Base-by-base conservation (phyloP, 2,888 invertebrate genomes). In the Agrochola lychnidis region DNA sequence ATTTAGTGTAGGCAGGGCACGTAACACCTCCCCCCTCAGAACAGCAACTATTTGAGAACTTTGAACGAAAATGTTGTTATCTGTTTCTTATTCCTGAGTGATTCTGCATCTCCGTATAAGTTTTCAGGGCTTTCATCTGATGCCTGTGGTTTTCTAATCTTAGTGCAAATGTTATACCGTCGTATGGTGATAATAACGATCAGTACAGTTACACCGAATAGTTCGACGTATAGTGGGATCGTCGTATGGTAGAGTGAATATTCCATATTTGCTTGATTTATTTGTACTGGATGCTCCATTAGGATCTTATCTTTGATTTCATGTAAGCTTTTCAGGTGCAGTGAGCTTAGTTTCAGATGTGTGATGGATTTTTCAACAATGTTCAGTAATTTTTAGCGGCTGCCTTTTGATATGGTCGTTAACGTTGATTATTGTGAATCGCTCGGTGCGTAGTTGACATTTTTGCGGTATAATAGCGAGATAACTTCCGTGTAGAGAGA, bases 221-320 rank as follows among this genome's bases (percentile, higher is more conserved):
- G 5, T 30, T 36, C 45, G 12, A 70, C 57, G 7, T 70, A 59
- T 51, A 70, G 51, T 62, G 70, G 51, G 30, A 70, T 62, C 30
- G 51, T 62, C 61, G 40, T 62, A 19, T 51, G 70, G 48, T 70
- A 62, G 1, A 40, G 9, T 19, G 51, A 62, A 10, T 62, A 19
- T 19, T 25, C 30, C 19, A 62, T 0, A 16, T 51, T 48, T 36
- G 51, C 9, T 22, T 10, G 62, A 61, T 62, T 36, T 6, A 70
- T 48, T 61, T 48, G 48, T 61, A 70, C 36, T 14, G 70, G 48
- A 4, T 62, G 36, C 51, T 62, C n/a, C 62, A 61, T 59, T n/a
- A 59, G 10, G 12, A 70, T 61, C 9, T 71, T 71, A 51, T 71
- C 51, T 70, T 70, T 51, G n/a, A 70, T 70, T 30, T 61, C 59